These are phyloP conservation scores for Rhimphoctona megacephalus DNA, from an alignment of 2,888 invertebrate species.

Conservation along the genomic window DNA sequence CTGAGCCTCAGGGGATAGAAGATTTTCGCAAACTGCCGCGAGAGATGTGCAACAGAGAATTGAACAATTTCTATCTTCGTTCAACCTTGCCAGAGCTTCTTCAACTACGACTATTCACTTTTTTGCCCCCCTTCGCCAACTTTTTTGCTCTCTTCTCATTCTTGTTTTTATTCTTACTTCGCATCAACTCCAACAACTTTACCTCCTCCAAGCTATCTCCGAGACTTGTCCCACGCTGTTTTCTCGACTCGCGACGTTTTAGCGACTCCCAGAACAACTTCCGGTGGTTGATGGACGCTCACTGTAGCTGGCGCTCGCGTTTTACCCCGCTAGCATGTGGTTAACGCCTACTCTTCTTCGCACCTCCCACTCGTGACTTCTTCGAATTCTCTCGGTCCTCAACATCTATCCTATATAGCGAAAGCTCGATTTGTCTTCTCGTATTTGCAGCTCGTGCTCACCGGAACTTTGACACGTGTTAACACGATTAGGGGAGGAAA, in stretches of 20 bases:
- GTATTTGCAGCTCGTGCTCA: slow-evolving; percentile 45
- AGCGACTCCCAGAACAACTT: slow-evolving; percentile 50
- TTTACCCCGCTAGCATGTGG: slow-evolving; percentile 52
- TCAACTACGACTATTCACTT: slow-evolving; percentile 35
- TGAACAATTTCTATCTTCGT: slow-evolving; percentile 68
- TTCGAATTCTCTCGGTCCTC: slow-evolving; percentile 51
- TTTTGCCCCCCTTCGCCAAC: slow-evolving; percentile 18
- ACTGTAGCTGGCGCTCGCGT: slow-evolving; percentile 48
- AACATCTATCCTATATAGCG: not conserved
- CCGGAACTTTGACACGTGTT: slow-evolving; percentile 20
- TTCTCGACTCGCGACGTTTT: slow-evolving; percentile 59
- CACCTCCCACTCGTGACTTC: slow-evolving; percentile 56
- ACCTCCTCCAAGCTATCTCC: slow-evolving; percentile 23
- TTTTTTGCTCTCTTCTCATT: slow-evolving; percentile 27
- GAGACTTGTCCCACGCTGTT: slow-evolving; percentile 59
- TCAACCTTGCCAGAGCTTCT: slow-evolving; percentile 58
- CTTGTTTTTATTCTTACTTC: slow-evolving; percentile 52
- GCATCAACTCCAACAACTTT: slow-evolving; percentile 66
- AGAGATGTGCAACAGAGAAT: slow-evolving; percentile 60
- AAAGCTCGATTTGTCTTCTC: slow-evolving; percentile 58
- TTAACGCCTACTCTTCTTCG: slow-evolving; percentile 56
- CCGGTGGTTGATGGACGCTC: slow-evolving; percentile 67
- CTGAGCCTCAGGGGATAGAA: slow-evolving; percentile 79
- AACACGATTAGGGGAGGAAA: slow-evolving; percentile 24
- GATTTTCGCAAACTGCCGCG: slow-evolving; percentile 72